Percentiles rank a stretch among this genome's conserved stretches.
These are phyloP conservation scores for Bufotes viridis DNA, from an alignment of 2,797 vertebrate genomes.

Conservation along the genomic window DNA sequence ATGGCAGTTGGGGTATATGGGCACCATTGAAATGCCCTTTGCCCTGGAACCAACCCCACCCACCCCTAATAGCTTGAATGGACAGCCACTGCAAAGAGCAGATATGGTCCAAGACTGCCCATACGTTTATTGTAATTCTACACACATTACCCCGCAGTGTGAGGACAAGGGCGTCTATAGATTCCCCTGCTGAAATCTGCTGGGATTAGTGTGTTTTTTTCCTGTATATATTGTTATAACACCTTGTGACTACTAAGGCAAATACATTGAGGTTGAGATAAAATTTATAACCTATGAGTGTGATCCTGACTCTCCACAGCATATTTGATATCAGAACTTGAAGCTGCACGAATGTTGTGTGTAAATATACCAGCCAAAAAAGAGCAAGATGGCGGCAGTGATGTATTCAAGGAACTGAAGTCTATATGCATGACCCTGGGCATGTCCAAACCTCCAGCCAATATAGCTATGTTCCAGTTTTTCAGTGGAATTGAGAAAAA, in stretches of 20 bases:
- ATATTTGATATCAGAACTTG: constrained; percentile 96
- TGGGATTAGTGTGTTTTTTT: too few relatives aligned
- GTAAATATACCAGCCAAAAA: constrained; percentile 86
- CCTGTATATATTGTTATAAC: neutral
- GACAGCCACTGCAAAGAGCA: too few relatives aligned
- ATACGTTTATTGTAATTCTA: too few relatives aligned
- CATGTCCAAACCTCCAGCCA: constrained; percentile 98
- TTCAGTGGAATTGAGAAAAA: constrained; percentile 99
- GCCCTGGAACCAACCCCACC: too few relatives aligned
- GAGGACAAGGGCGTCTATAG: too few relatives aligned
- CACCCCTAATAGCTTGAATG: too few relatives aligned
- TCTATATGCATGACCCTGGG: constrained; percentile 93
- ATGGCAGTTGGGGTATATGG: too few relatives aligned
- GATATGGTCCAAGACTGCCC: too few relatives aligned
- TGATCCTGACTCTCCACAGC: constrained; percentile 76
- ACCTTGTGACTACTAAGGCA: neutral
- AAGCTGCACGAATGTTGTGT: constrained; percentile 93
- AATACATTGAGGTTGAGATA: neutral
- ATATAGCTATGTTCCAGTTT: constrained; percentile 99
- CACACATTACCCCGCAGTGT: too few relatives aligned
- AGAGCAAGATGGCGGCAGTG: constrained; percentile 79
- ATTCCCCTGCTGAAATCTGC: too few relatives aligned
- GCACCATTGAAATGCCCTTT: too few relatives aligned
- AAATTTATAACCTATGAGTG: constrained; percentile 53
- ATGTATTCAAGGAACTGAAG: constrained; percentile 92